Base-by-base conservation (phyloP, 2,888 invertebrate species). In the Graphium colonna region DNA sequence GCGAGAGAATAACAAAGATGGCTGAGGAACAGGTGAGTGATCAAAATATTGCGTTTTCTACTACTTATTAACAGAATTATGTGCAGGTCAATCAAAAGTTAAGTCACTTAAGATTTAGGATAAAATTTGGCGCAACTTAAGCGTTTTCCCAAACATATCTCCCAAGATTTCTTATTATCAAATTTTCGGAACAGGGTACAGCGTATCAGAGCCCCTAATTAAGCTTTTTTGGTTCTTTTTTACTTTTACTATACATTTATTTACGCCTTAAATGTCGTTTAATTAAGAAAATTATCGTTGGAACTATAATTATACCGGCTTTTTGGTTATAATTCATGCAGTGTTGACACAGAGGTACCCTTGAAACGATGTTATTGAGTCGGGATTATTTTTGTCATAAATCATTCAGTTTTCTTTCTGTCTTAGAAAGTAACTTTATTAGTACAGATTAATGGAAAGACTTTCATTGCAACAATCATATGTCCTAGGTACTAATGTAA, bases 21-120 rank as follows among this genome's bases (percentile, higher is more conserved):
- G 93, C 93, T 92, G 94, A 93, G 87, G 93, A 93, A 92, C 93
- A 93, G 93, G 94, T 94, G 91, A 92, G 92, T 85, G 36, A 89
- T 69, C 85, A 87, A 82, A 89, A 89, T 85, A 82, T 77, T 80
- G 72, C 67, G 65, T 69, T 78, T 79, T 77, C 64, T 71, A 62
- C 52, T 51, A 51, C 65, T 76, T 78, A 75, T 79, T 84, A 79
- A 79, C 78, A 79, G 75, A 79, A 80, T 64, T 62, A 52, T 28
- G 31, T n/a, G 40, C 4, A 36, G n/a, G 13, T 41, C 36, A 26
- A 36, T 4, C 33, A 45, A 50, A 4, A 26, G 21, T 12, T n/a
- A 13, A 7, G 7, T 15, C n/a, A 13, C 49, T 18, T 28, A 26
- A 47, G 52, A 33, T 45, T 12, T 26, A 8, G 40, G 18, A 28